Evolutionary conservation across 2,888 invertebrate species (phyloP).

Genomic region (Leptopilina syphax): DNA sequence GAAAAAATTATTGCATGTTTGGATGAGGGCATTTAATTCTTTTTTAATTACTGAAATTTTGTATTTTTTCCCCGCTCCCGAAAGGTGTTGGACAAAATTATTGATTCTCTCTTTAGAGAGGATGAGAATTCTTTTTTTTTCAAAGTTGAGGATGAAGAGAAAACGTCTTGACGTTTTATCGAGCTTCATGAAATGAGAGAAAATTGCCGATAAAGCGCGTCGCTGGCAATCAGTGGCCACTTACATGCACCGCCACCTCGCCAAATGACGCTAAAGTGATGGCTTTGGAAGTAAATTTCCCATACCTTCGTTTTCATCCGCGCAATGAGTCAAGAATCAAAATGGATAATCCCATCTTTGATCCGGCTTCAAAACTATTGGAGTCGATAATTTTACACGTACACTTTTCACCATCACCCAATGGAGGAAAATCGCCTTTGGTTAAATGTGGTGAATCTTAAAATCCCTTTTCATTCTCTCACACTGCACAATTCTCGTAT

Average conservation of each 20-base stretch:
- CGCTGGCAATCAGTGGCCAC: conserved; percentile 57
- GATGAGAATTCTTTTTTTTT: too few relatives aligned
- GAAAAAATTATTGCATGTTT: not conserved
- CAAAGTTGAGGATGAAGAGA: not conserved
- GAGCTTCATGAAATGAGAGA: conserved; percentile 26
- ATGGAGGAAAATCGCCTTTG: too few relatives aligned
- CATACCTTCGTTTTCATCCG: conserved; percentile 9
- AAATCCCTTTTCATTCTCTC: conserved; percentile 41
- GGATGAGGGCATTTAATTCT: not conserved
- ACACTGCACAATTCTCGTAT: conserved; percentile 43
- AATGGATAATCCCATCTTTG: conserved; percentile 42
- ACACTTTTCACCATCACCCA: not conserved
- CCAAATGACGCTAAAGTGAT: conserved; percentile 62
- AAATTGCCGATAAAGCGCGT: conserved; percentile 47
- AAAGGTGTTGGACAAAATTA: too few relatives aligned
- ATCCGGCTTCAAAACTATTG: not conserved
- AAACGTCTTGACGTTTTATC: conserved; percentile 29
- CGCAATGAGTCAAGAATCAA: conserved; percentile 46
- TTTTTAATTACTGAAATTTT: too few relatives aligned
- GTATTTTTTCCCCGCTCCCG: too few relatives aligned
- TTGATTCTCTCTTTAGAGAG: too few relatives aligned
- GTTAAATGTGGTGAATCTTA: not conserved
- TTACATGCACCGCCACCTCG: conserved; percentile 65
- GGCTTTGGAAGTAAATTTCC: conserved; percentile 47
- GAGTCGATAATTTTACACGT: conserved; percentile 15